Evolutionary conservation across 2,113 vertebrate species (phyloP).

Genomic region (Platysternon megacephalum): DNA sequence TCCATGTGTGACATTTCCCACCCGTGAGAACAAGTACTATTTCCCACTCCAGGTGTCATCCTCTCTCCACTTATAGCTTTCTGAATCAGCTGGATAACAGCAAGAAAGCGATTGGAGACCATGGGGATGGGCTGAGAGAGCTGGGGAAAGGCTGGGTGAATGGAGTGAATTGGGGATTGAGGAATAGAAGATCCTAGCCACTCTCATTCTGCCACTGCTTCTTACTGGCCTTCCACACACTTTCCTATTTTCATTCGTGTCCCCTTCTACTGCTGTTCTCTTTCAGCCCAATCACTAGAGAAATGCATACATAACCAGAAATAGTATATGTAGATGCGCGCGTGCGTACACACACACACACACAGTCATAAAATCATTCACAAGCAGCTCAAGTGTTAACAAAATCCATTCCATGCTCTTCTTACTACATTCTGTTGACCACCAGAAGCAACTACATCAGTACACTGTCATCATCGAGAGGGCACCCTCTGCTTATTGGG

Average conservation of each 20-base stretch:
- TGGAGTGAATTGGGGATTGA: neutral
- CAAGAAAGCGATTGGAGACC: neutral
- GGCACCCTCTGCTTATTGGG: no score
- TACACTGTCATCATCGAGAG: no score
- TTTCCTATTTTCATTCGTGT: neutral
- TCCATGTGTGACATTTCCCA: neutral
- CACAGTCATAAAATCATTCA: no score
- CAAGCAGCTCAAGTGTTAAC: no score
- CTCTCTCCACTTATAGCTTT: neutral
- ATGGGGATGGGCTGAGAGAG: fast-evolving
- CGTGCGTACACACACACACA: no score
- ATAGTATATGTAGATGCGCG: no score
- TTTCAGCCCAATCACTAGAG: neutral
- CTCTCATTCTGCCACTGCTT: neutral
- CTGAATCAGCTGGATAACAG: neutral
- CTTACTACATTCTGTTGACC: no score
- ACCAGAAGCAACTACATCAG: no score
- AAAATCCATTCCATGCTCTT: no score
- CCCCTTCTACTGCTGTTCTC: neutral
- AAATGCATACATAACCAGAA: neutral
- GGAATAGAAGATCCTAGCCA: neutral
- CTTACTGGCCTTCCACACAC: neutral
- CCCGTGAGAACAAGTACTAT: neutral
- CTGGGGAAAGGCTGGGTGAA: neutral
- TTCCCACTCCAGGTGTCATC: neutral